These are phyloP conservation scores for Drosophila anomelani DNA, from an alignment of 2,888 invertebrate species.

Conservation along the genomic window DNA sequence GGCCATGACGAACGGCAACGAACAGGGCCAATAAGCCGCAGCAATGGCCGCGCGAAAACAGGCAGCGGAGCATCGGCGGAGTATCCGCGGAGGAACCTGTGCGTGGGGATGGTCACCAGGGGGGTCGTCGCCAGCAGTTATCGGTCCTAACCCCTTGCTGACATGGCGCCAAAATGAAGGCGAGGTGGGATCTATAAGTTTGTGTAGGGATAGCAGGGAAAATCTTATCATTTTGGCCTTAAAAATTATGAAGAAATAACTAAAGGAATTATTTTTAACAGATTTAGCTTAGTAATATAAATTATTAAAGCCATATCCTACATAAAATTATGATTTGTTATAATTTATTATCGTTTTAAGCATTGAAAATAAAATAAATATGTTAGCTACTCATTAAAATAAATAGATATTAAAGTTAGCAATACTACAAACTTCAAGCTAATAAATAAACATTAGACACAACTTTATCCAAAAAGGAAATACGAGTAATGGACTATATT, in stretches of 20 bases:
- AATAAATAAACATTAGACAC: background rate
- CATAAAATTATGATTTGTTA: no score
- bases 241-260: no score
- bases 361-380: no score
- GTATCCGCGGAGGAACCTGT: slow-evolving; percentile 41
- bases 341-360: no score
- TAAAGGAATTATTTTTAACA: no score
- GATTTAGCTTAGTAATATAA: no score
- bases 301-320: no score
- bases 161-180: slow-evolving; percentile 50
- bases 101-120: slow-evolving; percentile 47
- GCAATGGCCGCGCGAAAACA: slow-evolving; percentile 37
- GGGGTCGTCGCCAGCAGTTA: slow-evolving; percentile 18
- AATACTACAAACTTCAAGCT: background rate
- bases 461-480: background rate
- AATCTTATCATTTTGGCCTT: background rate
- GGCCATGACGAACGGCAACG: slow-evolving; percentile 48
- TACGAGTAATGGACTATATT: no score
- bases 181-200: slow-evolving; percentile 25
- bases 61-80: slow-evolving; percentile 13
- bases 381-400: background rate
- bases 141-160: slow-evolving; percentile 43
- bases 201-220: accelerated
- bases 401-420: no score
- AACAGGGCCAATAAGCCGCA: background rate